Evolutionary conservation across 2,797 vertebrate species (phyloP).

Genomic region (Esox masquinongy): DNA sequence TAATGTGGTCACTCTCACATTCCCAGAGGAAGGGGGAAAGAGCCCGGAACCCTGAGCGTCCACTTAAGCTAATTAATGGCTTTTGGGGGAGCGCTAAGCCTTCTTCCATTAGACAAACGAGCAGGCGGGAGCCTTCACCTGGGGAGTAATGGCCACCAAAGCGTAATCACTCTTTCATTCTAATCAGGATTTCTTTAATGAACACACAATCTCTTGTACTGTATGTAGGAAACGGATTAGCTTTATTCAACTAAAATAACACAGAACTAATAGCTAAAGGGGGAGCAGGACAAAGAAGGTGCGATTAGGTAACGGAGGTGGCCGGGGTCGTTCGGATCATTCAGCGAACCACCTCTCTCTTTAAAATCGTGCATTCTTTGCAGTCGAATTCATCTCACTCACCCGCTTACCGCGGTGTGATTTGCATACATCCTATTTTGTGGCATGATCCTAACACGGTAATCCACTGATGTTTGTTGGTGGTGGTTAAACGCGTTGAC

Average conservation of each 20-base stretch:
- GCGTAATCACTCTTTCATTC: slow-evolving; percentile 19
- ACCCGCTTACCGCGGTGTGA: background rate
- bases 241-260: background rate
- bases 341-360: background rate
- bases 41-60: slow-evolving; percentile 17
- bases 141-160: background rate
- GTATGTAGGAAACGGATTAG: background rate
- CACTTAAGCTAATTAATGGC: slow-evolving; percentile 43
- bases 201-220: background rate
- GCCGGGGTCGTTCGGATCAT: background rate
- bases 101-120: slow-evolving; percentile 22
- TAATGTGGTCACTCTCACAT: background rate
- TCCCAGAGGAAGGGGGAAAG: background rate
- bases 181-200: slow-evolving; percentile 15
- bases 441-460: background rate
- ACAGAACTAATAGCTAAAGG: background rate
- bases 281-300: background rate
- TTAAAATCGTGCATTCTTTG: background rate
- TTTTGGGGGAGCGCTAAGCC: slow-evolving; percentile 11
- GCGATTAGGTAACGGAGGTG: background rate
- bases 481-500: background rate
- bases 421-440: background rate
- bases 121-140: slow-evolving; percentile 5
- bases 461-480: background rate
- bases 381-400: background rate